Evolutionary conservation across 2,113 vertebrate species (phyloP).

Genomic region (Pygoscelis antarcticus): DNA sequence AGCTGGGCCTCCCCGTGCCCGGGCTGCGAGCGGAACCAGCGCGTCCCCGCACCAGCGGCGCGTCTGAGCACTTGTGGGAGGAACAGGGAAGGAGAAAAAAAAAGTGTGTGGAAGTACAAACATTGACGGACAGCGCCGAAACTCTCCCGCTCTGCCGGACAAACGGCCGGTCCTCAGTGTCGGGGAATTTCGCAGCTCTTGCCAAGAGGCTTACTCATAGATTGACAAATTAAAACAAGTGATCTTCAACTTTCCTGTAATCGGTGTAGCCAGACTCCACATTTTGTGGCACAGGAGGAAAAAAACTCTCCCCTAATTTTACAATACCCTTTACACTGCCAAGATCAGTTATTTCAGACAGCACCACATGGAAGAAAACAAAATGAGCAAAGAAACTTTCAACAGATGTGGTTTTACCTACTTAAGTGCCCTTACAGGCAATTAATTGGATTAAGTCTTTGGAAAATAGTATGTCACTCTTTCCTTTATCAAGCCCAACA

Average conservation of each 20-base stretch:
- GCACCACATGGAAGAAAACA: not conserved
- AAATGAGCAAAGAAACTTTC: not conserved
- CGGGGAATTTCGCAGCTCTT: not conserved
- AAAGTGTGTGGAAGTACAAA: fast-evolving
- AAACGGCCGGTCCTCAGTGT: fast-evolving
- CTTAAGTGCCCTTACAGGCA: not conserved
- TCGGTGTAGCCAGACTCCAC: fast-evolving
- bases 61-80: not conserved
- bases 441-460: not conserved
- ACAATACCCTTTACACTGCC: fast-evolving
- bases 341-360: not conserved
- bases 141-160: no score
- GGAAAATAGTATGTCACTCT: no score
- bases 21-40: not conserved
- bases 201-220: not conserved
- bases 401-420: not conserved
- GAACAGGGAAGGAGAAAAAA: no score
- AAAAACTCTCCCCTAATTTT: no score
- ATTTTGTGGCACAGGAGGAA: not conserved
- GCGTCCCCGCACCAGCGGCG: not conserved
- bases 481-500: no score
- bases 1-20: no score
- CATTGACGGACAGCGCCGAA: fast-evolving
- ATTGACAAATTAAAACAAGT: not conserved
- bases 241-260: not conserved